Evolutionary conservation across 2,888 invertebrate genomes (phyloP), one percentile per base, ranked within the genome.

Genomic region (Lucinisca nassula): DNA sequence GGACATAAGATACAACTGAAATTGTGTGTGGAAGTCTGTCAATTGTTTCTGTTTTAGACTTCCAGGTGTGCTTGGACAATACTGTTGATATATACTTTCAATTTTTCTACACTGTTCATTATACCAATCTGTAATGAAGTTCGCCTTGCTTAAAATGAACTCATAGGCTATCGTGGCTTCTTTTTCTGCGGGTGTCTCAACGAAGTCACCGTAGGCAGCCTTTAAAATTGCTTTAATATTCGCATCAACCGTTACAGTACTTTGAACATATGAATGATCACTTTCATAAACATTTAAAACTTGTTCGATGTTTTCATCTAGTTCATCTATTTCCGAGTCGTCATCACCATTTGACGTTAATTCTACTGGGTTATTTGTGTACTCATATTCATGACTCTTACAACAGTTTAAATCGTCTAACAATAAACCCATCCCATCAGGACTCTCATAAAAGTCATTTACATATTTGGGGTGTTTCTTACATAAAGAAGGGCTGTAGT

Each of bases 1-100:
- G 17, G 55, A 38, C 14, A 0, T 49, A 10, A 79, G n/a, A 61
- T 84, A 79, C 38, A 30, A 32, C 6, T 80, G 38, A 40, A 79
- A 84, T 45, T 51, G 37, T 8, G 45, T 49, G 35, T 45, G 67
- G 45, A 84, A 74, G 0, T 76, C 72, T 55, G 70, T 76, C 45
- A 27, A 45, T 17, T 76, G 45, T 37, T 84, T 80, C 37, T 75
- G 38, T 37, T 67, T 24, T 21, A 61, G 32, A 0, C 40, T 74
- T 17, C n/a, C 12, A 21, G 24, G 76, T 55, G 35, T 35, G 38
- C 35, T 51, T 27, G 82, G 58, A 37, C 61, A 76, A 35, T 32
- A 32, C 4, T 1, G 10, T 1, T n/a, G 8, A 14, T 27, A 45
- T 30, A 79, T 79, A 37, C 49, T 70, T 27, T 79, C 70, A 10